Evolutionary conservation across 2,888 invertebrate species (phyloP).

Genomic region (Teinopalpus imperialis): DNA sequence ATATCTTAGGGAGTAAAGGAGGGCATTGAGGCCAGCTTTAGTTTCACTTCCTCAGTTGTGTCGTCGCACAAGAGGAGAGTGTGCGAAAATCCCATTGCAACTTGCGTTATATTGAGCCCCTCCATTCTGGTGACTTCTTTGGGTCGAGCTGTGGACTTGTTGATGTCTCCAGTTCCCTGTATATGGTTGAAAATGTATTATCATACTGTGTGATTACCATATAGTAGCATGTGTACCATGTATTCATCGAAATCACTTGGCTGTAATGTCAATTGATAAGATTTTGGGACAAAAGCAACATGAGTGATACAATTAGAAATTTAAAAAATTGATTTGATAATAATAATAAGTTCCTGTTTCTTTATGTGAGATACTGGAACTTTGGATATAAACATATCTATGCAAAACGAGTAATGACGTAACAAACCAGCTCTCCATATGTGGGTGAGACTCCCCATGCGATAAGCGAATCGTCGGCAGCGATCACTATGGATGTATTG

Average conservation of each 20-base stretch:
- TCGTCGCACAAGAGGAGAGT: constrained; percentile 85
- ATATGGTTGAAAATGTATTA: constrained; percentile 17
- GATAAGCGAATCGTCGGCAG: constrained; percentile 94
- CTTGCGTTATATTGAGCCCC: constrained; percentile 88
- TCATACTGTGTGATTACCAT: too few relatives aligned
- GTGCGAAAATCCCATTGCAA: constrained; percentile 93
- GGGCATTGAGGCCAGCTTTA: constrained; percentile 76
- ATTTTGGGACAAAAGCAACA: too few relatives aligned
- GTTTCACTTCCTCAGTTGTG: constrained; percentile 74
- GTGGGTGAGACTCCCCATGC: constrained; percentile 97
- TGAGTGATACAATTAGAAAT: too few relatives aligned
- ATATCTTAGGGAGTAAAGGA: constrained; percentile 62
- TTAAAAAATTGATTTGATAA: too few relatives aligned
- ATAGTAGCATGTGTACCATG: too few relatives aligned
- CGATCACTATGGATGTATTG: constrained; percentile 91
- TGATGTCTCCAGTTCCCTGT: constrained; percentile 93
- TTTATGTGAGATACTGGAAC: too few relatives aligned
- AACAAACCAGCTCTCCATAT: constrained; percentile 92
- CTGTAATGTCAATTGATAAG: too few relatives aligned
- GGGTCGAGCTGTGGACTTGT: constrained; percentile 92
- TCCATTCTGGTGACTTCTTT: constrained; percentile 91
- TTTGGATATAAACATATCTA: too few relatives aligned
- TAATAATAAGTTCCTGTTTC: too few relatives aligned
- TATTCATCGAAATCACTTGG: too few relatives aligned
- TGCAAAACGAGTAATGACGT: too few relatives aligned